Base-by-base conservation (phyloP, 2,888 invertebrate genomes). In the Pelosia muscerda region DNA sequence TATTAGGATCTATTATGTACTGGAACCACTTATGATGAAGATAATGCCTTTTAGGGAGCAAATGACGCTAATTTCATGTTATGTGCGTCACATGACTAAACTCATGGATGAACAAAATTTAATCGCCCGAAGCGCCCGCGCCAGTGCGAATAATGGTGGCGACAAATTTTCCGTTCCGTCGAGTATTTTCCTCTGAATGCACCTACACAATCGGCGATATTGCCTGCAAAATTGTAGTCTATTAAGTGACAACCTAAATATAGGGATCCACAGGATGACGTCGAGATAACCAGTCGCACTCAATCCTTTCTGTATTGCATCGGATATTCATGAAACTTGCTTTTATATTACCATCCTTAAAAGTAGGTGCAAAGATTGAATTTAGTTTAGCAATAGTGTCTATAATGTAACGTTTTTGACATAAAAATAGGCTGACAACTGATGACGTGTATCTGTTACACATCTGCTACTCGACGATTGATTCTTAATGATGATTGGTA, bases 221-320 rank as follows among this genome's bases (percentile, higher is more conserved):
- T 91, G 90, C 90, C 88, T 85, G 90, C 92, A 89, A 92, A 93
- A 94, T 93, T 92, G 93, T 90, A 85, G 87, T 88, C 91, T 90
- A 93, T 94, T 94, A 93, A 92, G 90, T 93, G 92, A 91, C 91
- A 88, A 89, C 91, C 93, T 93, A 94, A 94, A 94, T 93, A 92
- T 91, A 92, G 89, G 87, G 87, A 91, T 91, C 88, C 85, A 85
- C 79, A 84, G 86, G 84, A 87, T 88, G 89, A 89, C 88, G 87
- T 82, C 81, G 84, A 86, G 86, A 88, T 88, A 88, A 86, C 84
- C 85, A 85, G 85, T 85, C 81, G 83, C 84, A 84, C 77, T 84
- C 85, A 90, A 90, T 89, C 89, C 90, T 90, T 88, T 88, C 77
- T 81, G 78, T 82, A 73, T 82, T 82, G 76, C 79, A 84, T 85